Conservation (phyloP, 2,113 vertebrate species). For the Suricata suricatta region DNA sequence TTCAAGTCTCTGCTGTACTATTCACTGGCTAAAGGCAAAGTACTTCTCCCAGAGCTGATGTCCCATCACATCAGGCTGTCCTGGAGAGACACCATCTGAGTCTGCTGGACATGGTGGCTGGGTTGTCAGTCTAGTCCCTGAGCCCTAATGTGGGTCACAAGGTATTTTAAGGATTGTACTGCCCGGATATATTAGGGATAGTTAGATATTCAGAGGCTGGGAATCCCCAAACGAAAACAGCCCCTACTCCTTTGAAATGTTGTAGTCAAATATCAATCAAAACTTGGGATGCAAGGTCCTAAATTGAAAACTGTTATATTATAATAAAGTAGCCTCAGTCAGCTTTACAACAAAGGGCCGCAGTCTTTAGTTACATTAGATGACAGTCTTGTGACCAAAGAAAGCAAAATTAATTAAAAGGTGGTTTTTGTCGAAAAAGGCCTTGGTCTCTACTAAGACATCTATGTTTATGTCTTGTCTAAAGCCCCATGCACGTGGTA, state of each 20-base stretch:
- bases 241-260: neutral
- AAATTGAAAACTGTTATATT: neutral
- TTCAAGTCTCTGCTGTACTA: neutral
- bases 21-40: neutral
- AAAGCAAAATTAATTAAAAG: neutral
- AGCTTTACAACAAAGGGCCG: neutral
- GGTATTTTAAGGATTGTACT: neutral
- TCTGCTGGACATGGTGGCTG: neutral
- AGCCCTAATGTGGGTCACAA: too few relatives aligned
- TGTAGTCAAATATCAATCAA: neutral
- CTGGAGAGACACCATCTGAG: neutral
- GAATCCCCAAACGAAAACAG: neutral
- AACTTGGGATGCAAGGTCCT: neutral
- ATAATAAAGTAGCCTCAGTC: neutral
- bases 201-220: neutral
- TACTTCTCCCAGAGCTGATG: neutral
- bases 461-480: neutral
- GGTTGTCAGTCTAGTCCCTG: neutral
- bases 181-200: neutral
- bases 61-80: too few relatives aligned
- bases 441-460: neutral
- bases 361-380: neutral
- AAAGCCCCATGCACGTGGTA: neutral
- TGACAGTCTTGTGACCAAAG: neutral
- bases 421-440: neutral